Conservation (phyloP, 2,797 vertebrate genomes). For the Pitangus sulphuratus region DNA sequence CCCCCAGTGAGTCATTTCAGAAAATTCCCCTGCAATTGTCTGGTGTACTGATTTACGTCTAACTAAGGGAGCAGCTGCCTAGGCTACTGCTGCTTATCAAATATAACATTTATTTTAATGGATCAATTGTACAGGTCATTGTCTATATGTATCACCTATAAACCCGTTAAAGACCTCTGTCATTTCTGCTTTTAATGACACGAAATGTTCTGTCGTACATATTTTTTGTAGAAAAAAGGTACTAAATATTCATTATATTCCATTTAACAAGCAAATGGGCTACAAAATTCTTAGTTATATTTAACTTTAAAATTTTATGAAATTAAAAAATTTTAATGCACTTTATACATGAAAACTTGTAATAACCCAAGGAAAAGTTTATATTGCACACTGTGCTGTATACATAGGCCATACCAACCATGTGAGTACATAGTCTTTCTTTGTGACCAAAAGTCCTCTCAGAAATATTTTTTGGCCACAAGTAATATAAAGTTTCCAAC, state of each 20-base stretch:
- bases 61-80: neutral
- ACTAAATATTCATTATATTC: neutral
- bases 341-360: neutral
- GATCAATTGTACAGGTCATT: neutral
- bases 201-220: neutral
- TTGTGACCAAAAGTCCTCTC: slow-evolving; percentile 12
- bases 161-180: neutral
- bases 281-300: neutral
- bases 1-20: neutral
- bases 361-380: neutral
- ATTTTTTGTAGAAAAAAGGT: neutral
- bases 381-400: neutral
- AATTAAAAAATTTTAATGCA: neutral
- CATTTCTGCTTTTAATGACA: neutral
- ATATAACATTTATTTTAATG: neutral
- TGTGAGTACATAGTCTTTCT: neutral
- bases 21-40: neutral
- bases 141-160: neutral
- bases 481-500: slow-evolving; percentile 37
- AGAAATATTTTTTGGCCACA: slow-evolving; percentile 52
- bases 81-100: neutral
- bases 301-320: neutral
- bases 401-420: neutral
- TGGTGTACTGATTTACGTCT: neutral
- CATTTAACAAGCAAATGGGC: neutral